phyloP scores from a whole-genome alignment of 2,888 invertebrate genomes.

The Aphodius granarius region DNA sequence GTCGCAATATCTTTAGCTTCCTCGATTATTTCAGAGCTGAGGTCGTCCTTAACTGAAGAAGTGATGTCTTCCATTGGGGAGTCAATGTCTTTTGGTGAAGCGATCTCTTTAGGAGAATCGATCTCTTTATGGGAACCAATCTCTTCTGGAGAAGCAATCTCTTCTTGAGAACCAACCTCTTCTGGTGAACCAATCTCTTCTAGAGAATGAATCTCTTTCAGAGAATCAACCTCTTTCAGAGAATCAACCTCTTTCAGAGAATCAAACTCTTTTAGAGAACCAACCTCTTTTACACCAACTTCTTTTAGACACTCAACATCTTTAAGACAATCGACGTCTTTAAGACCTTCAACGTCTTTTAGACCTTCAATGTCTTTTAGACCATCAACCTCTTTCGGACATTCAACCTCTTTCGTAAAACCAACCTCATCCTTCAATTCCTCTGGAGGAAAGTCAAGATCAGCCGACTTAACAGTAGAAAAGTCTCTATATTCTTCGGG shows the following conservation, averaged over 20 bases:
- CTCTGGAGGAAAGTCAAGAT: no score
- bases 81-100: conserved; percentile 21
- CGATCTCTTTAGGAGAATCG: not conserved
- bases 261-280: no score
- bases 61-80: conserved; percentile 46
- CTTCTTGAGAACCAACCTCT: no score
- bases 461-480: not conserved
- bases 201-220: not conserved
- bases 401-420: not conserved
- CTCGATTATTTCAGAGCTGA: conserved; percentile 23
- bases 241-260: not conserved
- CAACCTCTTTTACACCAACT: no score
- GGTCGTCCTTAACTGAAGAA: conserved; percentile 49
- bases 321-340: no score
- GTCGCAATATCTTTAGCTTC: conserved; percentile 24
- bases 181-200: not conserved
- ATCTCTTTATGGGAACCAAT: not conserved
- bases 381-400: not conserved
- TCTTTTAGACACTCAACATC: no score
- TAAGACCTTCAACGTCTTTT: not conserved
- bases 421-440: no score
- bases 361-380: not conserved
- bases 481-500: no score
- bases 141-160: not conserved
- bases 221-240: not conserved